A percentile compares a stretch with the other conserved stretches of the same genome.
Conservation (phyloP, 2,797 vertebrate species). For the Triplophysa bombifrons region DNA sequence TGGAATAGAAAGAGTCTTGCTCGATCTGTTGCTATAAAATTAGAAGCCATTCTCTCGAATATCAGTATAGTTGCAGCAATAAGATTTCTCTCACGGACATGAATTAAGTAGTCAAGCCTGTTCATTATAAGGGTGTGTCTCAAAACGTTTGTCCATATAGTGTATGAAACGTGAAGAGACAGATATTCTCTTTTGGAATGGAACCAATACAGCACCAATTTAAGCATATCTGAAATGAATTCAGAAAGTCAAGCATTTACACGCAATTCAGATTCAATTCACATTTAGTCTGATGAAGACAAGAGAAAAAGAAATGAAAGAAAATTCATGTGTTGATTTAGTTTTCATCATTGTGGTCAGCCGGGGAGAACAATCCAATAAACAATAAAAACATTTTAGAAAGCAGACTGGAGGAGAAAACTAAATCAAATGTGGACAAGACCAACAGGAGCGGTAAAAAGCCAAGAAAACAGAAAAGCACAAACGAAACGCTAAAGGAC, state of each 20-base stretch:
- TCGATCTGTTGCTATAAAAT: too few species aligned
- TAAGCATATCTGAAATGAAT: background rate
- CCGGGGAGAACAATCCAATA: conserved; percentile 3
- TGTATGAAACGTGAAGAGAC: too few species aligned
- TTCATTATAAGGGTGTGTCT: too few species aligned
- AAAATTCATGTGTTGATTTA: background rate
- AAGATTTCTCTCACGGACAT: too few species aligned
- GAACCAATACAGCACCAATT: background rate
- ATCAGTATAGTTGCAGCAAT: too few species aligned
- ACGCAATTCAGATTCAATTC: background rate
- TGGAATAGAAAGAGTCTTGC: too few species aligned
- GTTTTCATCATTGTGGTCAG: background rate
- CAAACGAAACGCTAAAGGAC: background rate
- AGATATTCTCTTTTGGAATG: too few species aligned
- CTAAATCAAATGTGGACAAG: background rate
- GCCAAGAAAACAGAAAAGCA: background rate
- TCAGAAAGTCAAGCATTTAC: background rate
- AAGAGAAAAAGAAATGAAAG: background rate
- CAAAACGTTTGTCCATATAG: too few species aligned
- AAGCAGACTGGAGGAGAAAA: background rate
- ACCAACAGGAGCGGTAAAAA: background rate
- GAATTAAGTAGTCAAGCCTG: too few species aligned
- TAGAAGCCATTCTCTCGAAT: background rate
- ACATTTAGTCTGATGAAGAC: background rate
- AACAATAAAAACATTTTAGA: conserved; percentile 8